Evolutionary conservation across 2,888 invertebrate species (phyloP).

Genomic region (Lasioglossum calceatum): DNA sequence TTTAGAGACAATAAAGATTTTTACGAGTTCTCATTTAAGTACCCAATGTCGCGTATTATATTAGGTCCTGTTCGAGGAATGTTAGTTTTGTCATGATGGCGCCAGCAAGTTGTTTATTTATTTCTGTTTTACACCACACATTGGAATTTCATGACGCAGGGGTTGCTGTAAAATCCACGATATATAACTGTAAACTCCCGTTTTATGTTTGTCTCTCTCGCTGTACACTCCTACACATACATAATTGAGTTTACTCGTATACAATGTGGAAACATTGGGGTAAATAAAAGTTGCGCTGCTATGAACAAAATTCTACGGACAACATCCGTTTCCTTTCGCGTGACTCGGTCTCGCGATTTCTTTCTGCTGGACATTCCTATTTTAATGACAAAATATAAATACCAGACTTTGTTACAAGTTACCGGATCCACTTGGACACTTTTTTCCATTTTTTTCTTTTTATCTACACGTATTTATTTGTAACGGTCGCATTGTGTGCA

Average conservation of each 20-base stretch:
- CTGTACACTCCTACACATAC: background rate
- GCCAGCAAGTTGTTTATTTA: background rate
- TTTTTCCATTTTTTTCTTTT: too few species aligned
- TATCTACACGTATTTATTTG: too few species aligned
- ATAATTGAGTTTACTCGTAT: background rate
- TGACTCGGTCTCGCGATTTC: background rate
- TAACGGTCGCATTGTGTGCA: too few species aligned
- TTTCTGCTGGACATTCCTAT: background rate
- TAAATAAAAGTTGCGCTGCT: background rate
- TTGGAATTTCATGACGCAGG: background rate
- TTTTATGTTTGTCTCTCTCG: conserved; percentile 6
- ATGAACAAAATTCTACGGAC: background rate
- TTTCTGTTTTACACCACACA: background rate
- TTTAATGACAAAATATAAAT: too few species aligned
- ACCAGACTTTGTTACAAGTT: too few species aligned
- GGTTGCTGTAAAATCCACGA: background rate
- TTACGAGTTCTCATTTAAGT: background rate
- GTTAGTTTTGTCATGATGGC: background rate
- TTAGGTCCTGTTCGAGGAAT: background rate
- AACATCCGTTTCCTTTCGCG: background rate
- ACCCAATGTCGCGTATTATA: background rate
- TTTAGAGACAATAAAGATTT: background rate
- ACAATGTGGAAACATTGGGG: background rate
- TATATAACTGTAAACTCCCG: background rate
- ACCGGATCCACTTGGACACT: too few species aligned